Evolutionary conservation across 1,140 invertebrate genomes (phyloP).

Genomic region (Drosophila melanogaster): DNA sequence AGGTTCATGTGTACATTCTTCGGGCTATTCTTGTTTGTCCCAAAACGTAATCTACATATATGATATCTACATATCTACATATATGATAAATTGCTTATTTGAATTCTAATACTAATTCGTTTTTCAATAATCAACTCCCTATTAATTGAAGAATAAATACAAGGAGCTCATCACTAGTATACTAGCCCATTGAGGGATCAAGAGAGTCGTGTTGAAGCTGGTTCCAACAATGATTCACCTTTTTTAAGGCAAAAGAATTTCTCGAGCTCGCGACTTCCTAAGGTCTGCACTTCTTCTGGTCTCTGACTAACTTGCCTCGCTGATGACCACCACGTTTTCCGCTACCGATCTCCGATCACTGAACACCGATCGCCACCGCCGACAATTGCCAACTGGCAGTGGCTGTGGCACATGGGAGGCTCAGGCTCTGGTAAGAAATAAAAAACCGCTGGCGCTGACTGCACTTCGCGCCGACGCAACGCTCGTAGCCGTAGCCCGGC

Average conservation of each 20-base stretch:
- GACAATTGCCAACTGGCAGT: slow-evolving; percentile 61
- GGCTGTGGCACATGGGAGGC: slow-evolving; percentile 10
- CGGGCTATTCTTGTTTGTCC: not conserved
- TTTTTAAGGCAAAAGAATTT: not conserved
- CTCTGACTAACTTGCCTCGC: slow-evolving; percentile 5
- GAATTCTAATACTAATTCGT: too few relatives aligned
- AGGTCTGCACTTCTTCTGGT: not conserved
- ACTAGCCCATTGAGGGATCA: not conserved
- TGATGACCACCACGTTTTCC: slow-evolving; percentile 1
- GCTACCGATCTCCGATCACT: slow-evolving; percentile 12
- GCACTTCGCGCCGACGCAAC: slow-evolving; percentile 45
- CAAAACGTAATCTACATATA: too few relatives aligned
- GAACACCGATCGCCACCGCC: slow-evolving; percentile 48
- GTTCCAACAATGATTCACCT: not conserved
- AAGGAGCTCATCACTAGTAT: too few relatives aligned
- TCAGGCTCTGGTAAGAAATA: slow-evolving; percentile 1
- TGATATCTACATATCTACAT: too few relatives aligned
- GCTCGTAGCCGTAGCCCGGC: slow-evolving; percentile 13
- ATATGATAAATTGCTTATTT: too few relatives aligned
- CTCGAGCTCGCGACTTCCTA: not conserved
- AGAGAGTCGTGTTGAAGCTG: not conserved
- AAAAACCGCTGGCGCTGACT: slow-evolving; percentile 12
- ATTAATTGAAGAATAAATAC: too few relatives aligned
- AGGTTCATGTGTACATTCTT: not conserved
- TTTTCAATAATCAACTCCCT: too few relatives aligned